Percentiles rank a stretch among this genome's conserved stretches.
phyloP scores from a whole-genome alignment of 2,797 vertebrate species.

The Lacerta agilis region DNA sequence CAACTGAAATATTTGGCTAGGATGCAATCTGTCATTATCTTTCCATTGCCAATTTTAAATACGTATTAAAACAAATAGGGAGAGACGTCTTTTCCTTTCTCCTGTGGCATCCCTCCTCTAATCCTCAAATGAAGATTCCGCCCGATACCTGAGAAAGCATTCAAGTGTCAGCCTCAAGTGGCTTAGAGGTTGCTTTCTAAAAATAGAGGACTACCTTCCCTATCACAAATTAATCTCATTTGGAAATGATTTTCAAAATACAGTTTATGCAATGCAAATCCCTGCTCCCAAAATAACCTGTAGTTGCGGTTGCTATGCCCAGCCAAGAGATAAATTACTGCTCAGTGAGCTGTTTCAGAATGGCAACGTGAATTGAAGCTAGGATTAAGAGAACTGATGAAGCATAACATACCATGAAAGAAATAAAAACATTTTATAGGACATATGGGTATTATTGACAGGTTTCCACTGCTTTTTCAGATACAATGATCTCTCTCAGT shows the following conservation, averaged over 20 bases:
- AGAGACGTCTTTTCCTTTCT: slow-evolving; percentile 66
- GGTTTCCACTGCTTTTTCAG: slow-evolving; percentile 57
- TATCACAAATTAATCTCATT: slow-evolving; percentile 76
- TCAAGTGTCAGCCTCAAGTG: slow-evolving; percentile 55
- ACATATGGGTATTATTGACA: slow-evolving; percentile 68
- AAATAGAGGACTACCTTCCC: slow-evolving; percentile 71
- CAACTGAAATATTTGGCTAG: slow-evolving; percentile 65
- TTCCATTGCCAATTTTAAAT: slow-evolving; percentile 69
- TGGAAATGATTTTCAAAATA: slow-evolving; percentile 74
- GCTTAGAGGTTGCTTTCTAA: slow-evolving; percentile 66
- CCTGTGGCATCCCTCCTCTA: slow-evolving; percentile 40
- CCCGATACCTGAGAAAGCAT: slow-evolving; percentile 62
- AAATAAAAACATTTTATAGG: slow-evolving; percentile 73
- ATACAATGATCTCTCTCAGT: slow-evolving; percentile 61
- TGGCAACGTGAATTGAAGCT: slow-evolving; percentile 63
- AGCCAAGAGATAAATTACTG: slow-evolving; percentile 74
- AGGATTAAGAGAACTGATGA: slow-evolving; percentile 69
- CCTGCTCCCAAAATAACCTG: slow-evolving; percentile 67
- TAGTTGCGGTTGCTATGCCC: slow-evolving; percentile 66
- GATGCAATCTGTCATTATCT: slow-evolving; percentile 68
- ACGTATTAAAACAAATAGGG: slow-evolving; percentile 67
- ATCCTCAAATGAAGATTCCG: slow-evolving; percentile 68
- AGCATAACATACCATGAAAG: slow-evolving; percentile 69
- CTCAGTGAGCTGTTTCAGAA: slow-evolving; percentile 71
- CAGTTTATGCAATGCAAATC: slow-evolving; percentile 76